Evolutionary conservation across 2,888 invertebrate species (phyloP).

Genomic region (Carcina quercana): DNA sequence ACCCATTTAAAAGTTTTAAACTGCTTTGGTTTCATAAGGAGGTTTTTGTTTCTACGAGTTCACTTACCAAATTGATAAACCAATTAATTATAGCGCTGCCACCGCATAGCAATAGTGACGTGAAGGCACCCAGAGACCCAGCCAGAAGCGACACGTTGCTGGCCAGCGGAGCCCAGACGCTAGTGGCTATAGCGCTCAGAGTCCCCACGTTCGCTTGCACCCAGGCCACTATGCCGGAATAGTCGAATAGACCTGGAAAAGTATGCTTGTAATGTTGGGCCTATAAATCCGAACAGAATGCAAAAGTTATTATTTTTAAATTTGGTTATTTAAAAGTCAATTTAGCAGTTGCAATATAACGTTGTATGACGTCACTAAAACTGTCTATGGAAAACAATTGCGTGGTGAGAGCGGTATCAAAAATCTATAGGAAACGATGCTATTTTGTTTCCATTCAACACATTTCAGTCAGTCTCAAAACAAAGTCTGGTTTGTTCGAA

Average conservation of each 20-base stretch:
- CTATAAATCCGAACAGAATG: background rate
- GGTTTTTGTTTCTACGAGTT: too few species aligned
- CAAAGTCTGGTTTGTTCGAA: too few species aligned
- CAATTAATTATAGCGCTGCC: constrained; percentile 93
- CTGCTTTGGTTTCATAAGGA: too few species aligned
- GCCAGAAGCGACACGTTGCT: constrained; percentile 92
- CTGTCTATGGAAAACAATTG: too few species aligned
- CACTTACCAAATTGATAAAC: constrained; percentile 84
- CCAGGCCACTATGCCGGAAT: constrained; percentile 84
- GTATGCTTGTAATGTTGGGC: too few species aligned
- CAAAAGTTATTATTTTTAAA: background rate
- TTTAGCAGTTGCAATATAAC: background rate
- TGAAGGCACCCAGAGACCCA: constrained; percentile 88
- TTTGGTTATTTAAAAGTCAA: background rate
- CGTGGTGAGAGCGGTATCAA: too few species aligned
- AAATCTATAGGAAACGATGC: too few species aligned
- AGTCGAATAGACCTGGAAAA: constrained; percentile 78
- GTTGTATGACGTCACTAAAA: too few species aligned
- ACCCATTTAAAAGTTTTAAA: too few species aligned
- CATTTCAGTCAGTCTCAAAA: too few species aligned
- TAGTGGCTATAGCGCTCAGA: constrained; percentile 87
- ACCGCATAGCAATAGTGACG: constrained; percentile 90
- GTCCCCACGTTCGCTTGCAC: constrained; percentile 93
- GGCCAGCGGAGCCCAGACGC: constrained; percentile 92
- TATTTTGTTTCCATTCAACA: too few species aligned